Evolutionary conservation across 2,113 vertebrate species (phyloP), one percentile per base, ranked within the genome.

Genomic region (Mustelus asterias): DNA sequence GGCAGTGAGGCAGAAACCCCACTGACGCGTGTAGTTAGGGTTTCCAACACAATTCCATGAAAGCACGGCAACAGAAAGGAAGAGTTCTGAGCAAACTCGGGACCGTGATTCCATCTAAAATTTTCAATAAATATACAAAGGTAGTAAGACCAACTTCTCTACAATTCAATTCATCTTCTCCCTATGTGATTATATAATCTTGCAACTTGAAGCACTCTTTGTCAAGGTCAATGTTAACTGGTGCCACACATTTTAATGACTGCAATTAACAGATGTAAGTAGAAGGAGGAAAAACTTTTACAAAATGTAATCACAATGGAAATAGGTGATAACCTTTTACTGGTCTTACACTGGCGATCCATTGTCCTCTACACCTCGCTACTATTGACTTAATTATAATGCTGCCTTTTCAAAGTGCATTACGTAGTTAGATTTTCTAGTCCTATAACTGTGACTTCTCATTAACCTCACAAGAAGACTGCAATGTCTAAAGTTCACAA

Each of bases 371-470:
- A 95, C 22, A 70, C 37, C 1, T 72, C 16, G 48, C 7, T 69
- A 72, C 24, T 44, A 72, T 70, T 95, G 65, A 95, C 41, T 95
- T 95, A 94, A 95, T 48, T 69, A 94, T 70, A 44, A 29, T 70
- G 37, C 24, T 48, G 24, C 26, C 65, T 72, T 10, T 72, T 11
- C 22, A 48, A 48, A 48, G 29, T 72, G 2, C 67, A 44, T 69
- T 13, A 95, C n/a, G n/a, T n/a, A n/a, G n/a, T 95, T 72, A 48
- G 37, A 44, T 9, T 89, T 58, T 44, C 14, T 16, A 95, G n/a
- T 70, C 41, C 54, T 37, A 13, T 29, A 22, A 95, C 24, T 14
- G 20, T 67, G 37, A 4, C 65, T 70, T 95, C 33, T 29, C 41
- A 95, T 95, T 95, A 41, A 94, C 24, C 10, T 44, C 67, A 41